A percentile compares a stretch with the other conserved stretches of the same genome.
Conservation (phyloP, 2,113 vertebrate species). For the Pedetes capensis region DNA sequence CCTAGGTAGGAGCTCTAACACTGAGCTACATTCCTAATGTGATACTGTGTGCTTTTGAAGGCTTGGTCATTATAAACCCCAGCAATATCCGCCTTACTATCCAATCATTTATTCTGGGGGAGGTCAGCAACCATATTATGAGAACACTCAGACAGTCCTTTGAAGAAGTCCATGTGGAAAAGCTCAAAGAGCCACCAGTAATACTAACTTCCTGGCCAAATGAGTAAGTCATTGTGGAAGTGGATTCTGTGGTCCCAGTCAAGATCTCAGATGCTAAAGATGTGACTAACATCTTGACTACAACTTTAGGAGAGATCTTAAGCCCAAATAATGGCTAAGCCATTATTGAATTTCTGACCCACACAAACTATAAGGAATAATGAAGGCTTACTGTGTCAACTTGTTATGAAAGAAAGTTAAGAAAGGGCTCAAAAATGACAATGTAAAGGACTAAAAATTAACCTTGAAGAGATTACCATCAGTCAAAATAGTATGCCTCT, state of each 20-base stretch:
- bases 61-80: neutral
- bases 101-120: neutral
- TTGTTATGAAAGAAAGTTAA: neutral
- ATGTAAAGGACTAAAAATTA: slow-evolving; percentile 9
- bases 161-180: neutral
- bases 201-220: neutral
- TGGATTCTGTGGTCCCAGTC: neutral
- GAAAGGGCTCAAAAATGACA: neutral
- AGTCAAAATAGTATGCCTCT: neutral
- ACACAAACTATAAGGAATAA: neutral
- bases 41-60: neutral
- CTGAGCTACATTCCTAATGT: neutral
- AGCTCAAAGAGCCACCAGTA: neutral
- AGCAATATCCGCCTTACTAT: neutral
- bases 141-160: neutral
- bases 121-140: neutral
- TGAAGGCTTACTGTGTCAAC: neutral
- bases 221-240: neutral
- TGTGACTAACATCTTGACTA: neutral
- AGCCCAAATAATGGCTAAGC: slow-evolving; percentile 10
- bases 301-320: neutral
- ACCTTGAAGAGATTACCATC: neutral
- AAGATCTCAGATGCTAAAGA: neutral
- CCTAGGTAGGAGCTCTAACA: neutral
- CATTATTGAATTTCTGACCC: neutral